Conservation (phyloP, 1,140 invertebrate species). For the Microplitis mediator region DNA sequence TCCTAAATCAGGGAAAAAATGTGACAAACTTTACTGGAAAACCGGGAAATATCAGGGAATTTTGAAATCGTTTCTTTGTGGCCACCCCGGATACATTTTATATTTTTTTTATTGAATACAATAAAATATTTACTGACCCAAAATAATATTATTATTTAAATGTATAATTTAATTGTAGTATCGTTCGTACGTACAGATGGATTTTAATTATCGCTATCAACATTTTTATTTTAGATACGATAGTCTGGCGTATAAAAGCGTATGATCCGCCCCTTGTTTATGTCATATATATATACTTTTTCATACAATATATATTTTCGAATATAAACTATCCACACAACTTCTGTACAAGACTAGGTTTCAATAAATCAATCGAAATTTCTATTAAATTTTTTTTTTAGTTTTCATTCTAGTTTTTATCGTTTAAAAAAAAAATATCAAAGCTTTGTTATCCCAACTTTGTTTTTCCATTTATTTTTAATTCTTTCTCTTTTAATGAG, state of each 20-base stretch:
- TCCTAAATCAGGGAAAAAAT: too few species aligned
- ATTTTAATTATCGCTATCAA: neutral
- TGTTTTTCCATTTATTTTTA: neutral
- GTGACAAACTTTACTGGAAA: too few species aligned
- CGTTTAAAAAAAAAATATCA: neutral
- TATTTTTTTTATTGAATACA: neutral
- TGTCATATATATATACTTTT: slow-evolving; percentile 17
- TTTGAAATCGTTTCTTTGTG: too few species aligned
- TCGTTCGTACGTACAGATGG: neutral
- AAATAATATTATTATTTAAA: neutral
- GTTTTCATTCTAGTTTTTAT: slow-evolving; percentile 10
- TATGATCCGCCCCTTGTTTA: slow-evolving; percentile 12
- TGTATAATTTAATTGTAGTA: neutral
- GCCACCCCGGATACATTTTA: neutral
- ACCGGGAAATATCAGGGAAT: too few species aligned
- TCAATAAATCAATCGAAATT: slow-evolving; percentile 51
- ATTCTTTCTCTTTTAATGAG: slow-evolving; percentile 26
- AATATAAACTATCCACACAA: slow-evolving; percentile 45
- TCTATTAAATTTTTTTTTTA: slow-evolving; percentile 13
- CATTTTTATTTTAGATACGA: neutral
- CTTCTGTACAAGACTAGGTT: slow-evolving; percentile 61
- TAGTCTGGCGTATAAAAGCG: slow-evolving; percentile 24
- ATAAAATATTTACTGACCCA: slow-evolving; percentile 9
- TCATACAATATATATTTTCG: slow-evolving; percentile 31
- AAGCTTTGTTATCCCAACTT: neutral